Percentiles rank a stretch among this genome's conserved stretches.
Evolutionary conservation across 1,140 invertebrate genomes (phyloP).

Genomic region (Polypedilum vanderplanki): DNA sequence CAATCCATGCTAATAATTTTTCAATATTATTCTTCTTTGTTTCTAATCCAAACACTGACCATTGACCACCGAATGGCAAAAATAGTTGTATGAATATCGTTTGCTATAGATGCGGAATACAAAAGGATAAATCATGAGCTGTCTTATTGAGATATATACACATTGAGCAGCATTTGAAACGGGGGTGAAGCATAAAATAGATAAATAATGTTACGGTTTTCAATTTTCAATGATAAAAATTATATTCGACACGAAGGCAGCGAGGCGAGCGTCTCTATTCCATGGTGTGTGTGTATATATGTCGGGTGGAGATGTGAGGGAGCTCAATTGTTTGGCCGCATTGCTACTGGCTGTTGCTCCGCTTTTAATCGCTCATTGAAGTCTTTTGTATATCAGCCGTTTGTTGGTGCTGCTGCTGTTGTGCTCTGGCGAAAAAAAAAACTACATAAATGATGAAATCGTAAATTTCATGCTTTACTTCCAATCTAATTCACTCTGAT

Average conservation of each 20-base stretch:
- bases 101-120: not conserved
- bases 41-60: constrained; percentile 15
- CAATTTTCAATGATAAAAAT: constrained; percentile 15
- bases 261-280: not conserved
- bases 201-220: constrained; percentile 16
- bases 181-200: not conserved
- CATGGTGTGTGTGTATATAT: not conserved
- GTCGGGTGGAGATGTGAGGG: no score
- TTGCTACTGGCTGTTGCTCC: not conserved
- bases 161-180: not conserved
- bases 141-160: not conserved
- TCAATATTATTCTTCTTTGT: not conserved
- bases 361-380: constrained; percentile 6
- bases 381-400: not conserved
- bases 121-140: constrained; percentile 25
- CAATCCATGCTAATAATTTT: not conserved
- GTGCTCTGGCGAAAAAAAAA: not conserved
- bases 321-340: not conserved
- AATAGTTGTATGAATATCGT: not conserved
- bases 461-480: constrained; percentile 7
- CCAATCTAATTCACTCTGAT: not conserved
- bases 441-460: not conserved
- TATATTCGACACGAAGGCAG: constrained; percentile 11
- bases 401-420: no score
- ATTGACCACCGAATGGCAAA: constrained; percentile 21